Conservation (phyloP, 2,797 vertebrate species). For the Enteromius paludinosus region DNA sequence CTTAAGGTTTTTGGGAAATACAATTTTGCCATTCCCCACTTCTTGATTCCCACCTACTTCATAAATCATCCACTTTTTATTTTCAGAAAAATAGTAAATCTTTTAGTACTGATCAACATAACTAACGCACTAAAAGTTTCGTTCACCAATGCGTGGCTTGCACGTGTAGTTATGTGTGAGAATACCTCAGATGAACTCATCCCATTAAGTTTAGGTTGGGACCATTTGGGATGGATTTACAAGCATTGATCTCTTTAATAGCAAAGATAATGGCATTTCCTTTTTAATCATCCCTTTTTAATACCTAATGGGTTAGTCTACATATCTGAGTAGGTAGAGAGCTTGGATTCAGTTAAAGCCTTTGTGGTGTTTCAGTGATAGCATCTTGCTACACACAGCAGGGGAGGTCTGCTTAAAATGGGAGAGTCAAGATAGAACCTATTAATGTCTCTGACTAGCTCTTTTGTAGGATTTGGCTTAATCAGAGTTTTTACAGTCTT, state of each 20-base stretch:
- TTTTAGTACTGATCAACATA: neutral
- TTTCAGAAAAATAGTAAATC: neutral
- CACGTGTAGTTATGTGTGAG: neutral
- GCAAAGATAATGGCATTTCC: neutral
- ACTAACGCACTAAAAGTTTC: neutral
- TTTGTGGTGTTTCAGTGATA: neutral
- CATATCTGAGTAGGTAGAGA: neutral
- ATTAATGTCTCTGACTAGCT: conserved; percentile 24
- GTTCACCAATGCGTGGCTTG: neutral
- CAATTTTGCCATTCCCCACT: neutral
- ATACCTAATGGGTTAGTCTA: neutral
- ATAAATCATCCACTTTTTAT: neutral
- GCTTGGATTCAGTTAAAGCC: neutral
- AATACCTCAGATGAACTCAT: neutral
- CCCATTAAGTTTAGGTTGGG: neutral
- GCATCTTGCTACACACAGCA: neutral
- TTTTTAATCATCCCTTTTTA: neutral
- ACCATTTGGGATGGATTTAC: neutral
- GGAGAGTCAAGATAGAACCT: neutral
- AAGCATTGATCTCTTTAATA: neutral
- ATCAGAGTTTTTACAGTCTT: conserved; percentile 27
- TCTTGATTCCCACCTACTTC: neutral
- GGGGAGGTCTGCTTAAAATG: neutral
- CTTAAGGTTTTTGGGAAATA: neutral
- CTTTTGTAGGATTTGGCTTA: conserved; percentile 20